Evolutionary conservation across 2,113 vertebrate genomes (phyloP), one percentile per base, ranked within the genome.

Genomic region (Microtus richardsoni): DNA sequence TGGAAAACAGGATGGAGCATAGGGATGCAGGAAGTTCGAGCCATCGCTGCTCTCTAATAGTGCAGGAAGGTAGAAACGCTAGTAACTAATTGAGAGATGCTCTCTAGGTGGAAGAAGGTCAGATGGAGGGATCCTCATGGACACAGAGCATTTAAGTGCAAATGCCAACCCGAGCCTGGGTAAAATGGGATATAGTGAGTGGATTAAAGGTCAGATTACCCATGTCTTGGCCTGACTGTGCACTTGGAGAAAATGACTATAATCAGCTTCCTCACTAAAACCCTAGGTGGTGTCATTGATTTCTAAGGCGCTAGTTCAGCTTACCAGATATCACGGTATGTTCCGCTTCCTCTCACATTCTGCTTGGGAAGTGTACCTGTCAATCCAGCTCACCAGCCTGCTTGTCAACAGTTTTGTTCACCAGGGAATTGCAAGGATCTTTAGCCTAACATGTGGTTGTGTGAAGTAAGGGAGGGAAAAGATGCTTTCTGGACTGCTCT

Each of bases 271-370:
- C 9, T 16, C 26, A 11, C 44, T 64, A 9, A 30, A 10, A 28
- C 58, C 39, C 80, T 26, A 41, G 24, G 14, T 5, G 3, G 7
- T 62, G 16, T 64, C 60, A 73, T 64, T 93, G 10, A 79, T 93
- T 93, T 94, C 66, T 74, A 90, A 95, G 41, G 78, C 92, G 22
- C 82, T 91, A 86, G 77, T 94, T 94, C 87, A 91, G 74, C 49
- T 94, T 89, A 95, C 62, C 94, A 95, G 95, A 93, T 78, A 49
- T 66, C 91, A 80, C 75, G 82, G 28, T n/a, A 52, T 73, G 26
- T 52, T 82, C 36, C n/a, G 36, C 3, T 60, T n/a, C n/a, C 26
- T 87, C 86, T 83, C 78, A 96, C 33, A 71, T 87, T 94, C 78
- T 84, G 74, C 54, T 84, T 73, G 79, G 89, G 78, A 82, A 62